phyloP scores from a whole-genome alignment of 1,140 invertebrate genomes.

The Drosophila repleta region DNA sequence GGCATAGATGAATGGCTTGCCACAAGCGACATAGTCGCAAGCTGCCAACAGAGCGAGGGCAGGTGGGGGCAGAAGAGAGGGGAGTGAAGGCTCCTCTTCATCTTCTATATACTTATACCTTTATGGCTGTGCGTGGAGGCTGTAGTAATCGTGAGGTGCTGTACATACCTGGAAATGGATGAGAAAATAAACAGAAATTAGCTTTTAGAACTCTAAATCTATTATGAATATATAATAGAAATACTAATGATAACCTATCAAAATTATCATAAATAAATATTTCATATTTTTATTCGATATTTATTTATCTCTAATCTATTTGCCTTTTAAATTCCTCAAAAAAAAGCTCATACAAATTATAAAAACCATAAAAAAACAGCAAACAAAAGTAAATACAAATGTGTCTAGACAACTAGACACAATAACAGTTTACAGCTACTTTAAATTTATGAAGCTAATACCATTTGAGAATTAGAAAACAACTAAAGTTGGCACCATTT shows the following conservation, averaged over 20 bases:
- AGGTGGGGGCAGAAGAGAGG: neutral
- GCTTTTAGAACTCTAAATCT: too few relatives aligned
- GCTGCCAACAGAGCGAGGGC: neutral
- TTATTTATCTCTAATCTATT: too few relatives aligned
- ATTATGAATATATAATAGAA: too few relatives aligned
- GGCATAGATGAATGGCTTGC: conserved; percentile 36
- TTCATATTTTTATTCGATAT: neutral
- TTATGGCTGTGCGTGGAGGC: neutral
- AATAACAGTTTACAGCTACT: neutral
- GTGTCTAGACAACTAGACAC: neutral
- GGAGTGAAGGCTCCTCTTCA: neutral
- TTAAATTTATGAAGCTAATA: neutral
- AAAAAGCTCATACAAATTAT: neutral
- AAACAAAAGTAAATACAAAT: neutral
- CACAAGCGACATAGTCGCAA: neutral
- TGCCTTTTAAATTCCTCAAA: neutral
- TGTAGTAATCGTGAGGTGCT: neutral
- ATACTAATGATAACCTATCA: too few relatives aligned
- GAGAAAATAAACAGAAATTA: neutral
- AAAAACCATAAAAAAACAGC: too few relatives aligned
- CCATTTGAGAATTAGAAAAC: neutral
- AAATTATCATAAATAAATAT: too few relatives aligned
- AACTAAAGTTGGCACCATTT: neutral
- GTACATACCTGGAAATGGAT: conserved; percentile 10
- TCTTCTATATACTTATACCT: neutral